These are phyloP conservation scores for Brachionus rotundiformis DNA, from an alignment of 1,140 invertebrate genomes.

Conservation along the genomic window DNA sequence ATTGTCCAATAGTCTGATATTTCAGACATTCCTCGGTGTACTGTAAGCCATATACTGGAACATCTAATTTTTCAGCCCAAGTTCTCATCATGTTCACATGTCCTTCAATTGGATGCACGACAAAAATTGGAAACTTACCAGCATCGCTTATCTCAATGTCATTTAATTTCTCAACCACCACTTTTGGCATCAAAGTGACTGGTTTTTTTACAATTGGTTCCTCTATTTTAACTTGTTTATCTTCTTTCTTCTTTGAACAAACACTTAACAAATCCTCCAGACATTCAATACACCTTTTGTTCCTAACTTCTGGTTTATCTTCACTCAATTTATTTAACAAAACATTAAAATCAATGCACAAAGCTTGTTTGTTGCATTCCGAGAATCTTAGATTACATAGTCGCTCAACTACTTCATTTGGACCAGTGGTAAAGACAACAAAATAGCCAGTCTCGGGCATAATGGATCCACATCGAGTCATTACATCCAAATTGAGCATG, in stretches of 20 bases:
- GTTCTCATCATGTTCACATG: not conserved
- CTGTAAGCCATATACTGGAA: slow-evolving; percentile 10
- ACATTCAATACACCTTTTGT: not conserved
- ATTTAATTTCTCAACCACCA: slow-evolving; percentile 20
- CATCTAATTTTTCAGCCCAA: not conserved
- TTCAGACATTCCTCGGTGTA: not conserved
- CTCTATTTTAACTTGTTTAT: not conserved
- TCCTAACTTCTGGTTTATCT: not conserved
- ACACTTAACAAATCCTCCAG: not conserved
- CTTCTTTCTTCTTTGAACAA: not conserved
- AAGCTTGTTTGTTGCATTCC: not conserved
- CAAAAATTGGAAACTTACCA: not conserved
- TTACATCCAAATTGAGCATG: slow-evolving; percentile 14
- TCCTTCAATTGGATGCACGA: slow-evolving; percentile 20
- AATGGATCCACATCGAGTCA: not conserved
- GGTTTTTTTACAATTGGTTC: not conserved
- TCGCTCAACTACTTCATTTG: not conserved
- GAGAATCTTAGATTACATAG: not conserved
- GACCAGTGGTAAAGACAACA: slow-evolving; percentile 20
- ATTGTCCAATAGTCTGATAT: slow-evolving; percentile 14
- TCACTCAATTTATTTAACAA: not conserved
- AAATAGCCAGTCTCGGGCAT: slow-evolving; percentile 21
- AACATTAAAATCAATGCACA: slow-evolving; percentile 29
- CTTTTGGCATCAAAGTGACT: slow-evolving; percentile 23
- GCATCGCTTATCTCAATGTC: not conserved